A percentile compares a stretch with the other conserved stretches of the same genome.
phyloP scores from a whole-genome alignment of 1,140 invertebrate genomes.

The Vanessa atalanta region DNA sequence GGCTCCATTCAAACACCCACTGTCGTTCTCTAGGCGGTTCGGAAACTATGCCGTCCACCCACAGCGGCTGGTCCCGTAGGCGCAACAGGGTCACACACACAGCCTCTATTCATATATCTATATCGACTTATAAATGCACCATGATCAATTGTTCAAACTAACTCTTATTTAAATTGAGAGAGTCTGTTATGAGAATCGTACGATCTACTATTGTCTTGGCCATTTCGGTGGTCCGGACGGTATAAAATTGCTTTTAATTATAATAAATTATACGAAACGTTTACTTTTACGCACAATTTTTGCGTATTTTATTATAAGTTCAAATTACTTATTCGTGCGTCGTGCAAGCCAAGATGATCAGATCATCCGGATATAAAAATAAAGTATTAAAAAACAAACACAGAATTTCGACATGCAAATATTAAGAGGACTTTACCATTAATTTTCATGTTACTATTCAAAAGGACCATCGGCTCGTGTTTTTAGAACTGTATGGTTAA shows the following conservation, averaged over 20 bases:
- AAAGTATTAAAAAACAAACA: constrained; percentile 44
- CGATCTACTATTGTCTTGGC: constrained; percentile 74
- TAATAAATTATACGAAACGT: constrained; percentile 41
- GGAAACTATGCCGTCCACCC: constrained; percentile 79
- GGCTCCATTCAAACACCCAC: constrained; percentile 80
- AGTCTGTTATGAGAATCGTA: constrained; percentile 69
- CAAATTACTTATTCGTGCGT: constrained; percentile 46
- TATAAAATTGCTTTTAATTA: constrained; percentile 48
- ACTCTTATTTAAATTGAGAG: constrained; percentile 72
- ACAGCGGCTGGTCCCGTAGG: constrained; percentile 77
- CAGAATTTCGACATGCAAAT: constrained; percentile 58
- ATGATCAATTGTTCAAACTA: constrained; percentile 71
- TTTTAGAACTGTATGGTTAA: constrained; percentile 51
- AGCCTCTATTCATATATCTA: constrained; percentile 67
- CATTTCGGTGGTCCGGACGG: constrained; percentile 66
- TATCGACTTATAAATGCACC: constrained; percentile 64
- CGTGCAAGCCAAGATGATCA: constrained; percentile 77
- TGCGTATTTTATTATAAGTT: constrained; percentile 13
- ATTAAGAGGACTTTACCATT: constrained; percentile 71
- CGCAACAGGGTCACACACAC: constrained; percentile 78
- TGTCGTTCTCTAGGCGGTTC: constrained; percentile 75
- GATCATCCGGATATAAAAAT: constrained; percentile 62
- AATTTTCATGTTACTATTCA: constrained; percentile 80
- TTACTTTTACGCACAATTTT: constrained; percentile 24
- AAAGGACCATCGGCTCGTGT: constrained; percentile 74